Evolutionary conservation across 2,797 vertebrate species (phyloP).

Genomic region (Nasua narica): DNA sequence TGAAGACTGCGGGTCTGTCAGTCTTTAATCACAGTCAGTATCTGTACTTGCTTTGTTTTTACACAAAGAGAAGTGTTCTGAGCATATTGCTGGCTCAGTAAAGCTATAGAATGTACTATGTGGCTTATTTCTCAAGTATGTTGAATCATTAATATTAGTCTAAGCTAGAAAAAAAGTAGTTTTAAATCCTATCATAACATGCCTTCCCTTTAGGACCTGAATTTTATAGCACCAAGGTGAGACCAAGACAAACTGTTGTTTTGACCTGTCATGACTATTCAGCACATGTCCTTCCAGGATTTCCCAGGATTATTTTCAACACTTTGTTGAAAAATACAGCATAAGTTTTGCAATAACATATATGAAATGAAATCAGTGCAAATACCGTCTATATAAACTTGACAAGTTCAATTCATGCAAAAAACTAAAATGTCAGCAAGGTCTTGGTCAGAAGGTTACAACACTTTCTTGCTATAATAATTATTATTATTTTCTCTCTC

Average conservation of each 20-base stretch:
- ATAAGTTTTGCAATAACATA: constrained; percentile 46
- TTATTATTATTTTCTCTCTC: constrained; percentile 70
- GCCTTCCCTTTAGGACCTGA: constrained; percentile 45
- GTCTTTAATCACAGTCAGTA: not conserved
- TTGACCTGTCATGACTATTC: constrained; percentile 28
- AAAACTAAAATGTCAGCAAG: constrained; percentile 73
- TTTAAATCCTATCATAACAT: constrained; percentile 55
- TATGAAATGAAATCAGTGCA: constrained; percentile 61
- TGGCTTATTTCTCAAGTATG: constrained; percentile 6
- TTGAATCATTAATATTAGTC: not conserved
- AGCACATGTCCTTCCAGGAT: constrained; percentile 28
- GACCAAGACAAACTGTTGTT: constrained; percentile 36
- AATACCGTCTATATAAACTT: constrained; percentile 63
- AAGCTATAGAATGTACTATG: not conserved
- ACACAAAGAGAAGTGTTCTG: not conserved
- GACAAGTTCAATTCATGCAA: constrained; percentile 56
- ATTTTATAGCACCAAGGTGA: constrained; percentile 41
- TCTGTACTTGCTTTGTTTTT: not conserved
- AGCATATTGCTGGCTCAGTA: not conserved
- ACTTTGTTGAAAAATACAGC: constrained; percentile 65
- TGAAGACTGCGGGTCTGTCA: constrained; percentile 30
- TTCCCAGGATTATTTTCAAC: constrained; percentile 59
- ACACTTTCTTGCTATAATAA: constrained; percentile 51
- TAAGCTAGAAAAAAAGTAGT: constrained; percentile 1
- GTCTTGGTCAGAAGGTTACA: constrained; percentile 66